phyloP scores from a whole-genome alignment of 2,113 vertebrate species.

The Tyto alba region DNA sequence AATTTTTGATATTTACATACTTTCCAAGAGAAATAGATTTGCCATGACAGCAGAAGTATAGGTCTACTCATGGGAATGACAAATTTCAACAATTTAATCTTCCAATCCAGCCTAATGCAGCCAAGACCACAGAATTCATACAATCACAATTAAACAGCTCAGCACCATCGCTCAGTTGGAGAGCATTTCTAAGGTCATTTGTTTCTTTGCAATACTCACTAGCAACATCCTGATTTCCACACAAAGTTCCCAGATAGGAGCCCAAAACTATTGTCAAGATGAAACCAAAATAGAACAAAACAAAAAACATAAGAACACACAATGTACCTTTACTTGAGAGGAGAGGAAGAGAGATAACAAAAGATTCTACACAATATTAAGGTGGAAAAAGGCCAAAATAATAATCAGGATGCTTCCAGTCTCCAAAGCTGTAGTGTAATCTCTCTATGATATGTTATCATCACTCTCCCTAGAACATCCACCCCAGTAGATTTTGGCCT shows the following conservation, averaged over 20 bases:
- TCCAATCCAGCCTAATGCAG: background rate
- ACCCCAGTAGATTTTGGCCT: background rate
- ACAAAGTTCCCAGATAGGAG: background rate
- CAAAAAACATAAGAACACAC: background rate
- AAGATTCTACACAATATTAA: background rate
- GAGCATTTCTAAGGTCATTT: background rate
- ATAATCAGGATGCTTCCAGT: background rate
- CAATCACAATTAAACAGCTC: background rate
- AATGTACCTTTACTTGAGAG: background rate
- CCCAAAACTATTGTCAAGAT: background rate
- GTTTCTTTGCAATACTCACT: background rate
- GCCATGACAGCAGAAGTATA: background rate
- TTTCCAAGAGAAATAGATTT: background rate
- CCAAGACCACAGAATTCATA: conserved; percentile 1
- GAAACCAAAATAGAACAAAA: background rate
- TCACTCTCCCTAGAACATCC: background rate
- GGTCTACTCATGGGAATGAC: background rate
- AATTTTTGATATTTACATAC: background rate
- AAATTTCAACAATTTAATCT: background rate
- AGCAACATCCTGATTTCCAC: background rate
- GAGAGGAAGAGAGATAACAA: background rate
- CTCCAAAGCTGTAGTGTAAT: background rate
- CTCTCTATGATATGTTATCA: background rate
- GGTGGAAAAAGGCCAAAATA: background rate
- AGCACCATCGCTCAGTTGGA: background rate